Conservation (phyloP, 2,113 vertebrate genomes). For the Eclectus roratus region DNA sequence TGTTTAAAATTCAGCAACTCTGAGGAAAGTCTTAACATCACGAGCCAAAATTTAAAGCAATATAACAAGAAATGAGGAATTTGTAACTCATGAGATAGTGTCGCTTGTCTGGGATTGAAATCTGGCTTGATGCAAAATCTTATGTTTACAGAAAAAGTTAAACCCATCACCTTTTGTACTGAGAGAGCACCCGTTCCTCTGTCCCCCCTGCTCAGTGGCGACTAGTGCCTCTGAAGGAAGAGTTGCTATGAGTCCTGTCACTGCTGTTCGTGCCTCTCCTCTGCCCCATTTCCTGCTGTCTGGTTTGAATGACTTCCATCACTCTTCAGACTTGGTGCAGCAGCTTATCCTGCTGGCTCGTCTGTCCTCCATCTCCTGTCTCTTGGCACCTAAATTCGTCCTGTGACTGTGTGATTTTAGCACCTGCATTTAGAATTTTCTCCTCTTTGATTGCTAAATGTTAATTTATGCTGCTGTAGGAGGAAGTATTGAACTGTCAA, state of each 20-base stretch:
- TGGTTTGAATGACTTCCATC: not conserved
- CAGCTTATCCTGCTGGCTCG: not conserved
- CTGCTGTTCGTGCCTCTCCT: not conserved
- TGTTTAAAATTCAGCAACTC: not conserved
- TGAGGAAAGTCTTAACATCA: not conserved
- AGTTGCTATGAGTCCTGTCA: not conserved
- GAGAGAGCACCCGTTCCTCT: not conserved
- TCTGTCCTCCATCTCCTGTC: not conserved
- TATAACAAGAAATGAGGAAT: not conserved
- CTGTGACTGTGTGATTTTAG: not conserved
- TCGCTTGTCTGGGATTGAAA: not conserved
- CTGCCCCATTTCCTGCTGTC: not conserved
- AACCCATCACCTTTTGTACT: not conserved
- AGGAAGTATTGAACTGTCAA: not conserved
- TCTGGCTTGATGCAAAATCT: not conserved
- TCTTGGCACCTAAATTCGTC: not conserved
- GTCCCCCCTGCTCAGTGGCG: not conserved
- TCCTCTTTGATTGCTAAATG: not conserved
- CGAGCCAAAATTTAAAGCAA: not conserved
- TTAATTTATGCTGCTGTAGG: not conserved
- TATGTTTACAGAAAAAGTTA: not conserved
- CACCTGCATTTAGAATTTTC: constrained; percentile 7
- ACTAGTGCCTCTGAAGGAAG: not conserved
- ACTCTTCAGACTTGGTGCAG: not conserved
- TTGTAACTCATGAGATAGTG: not conserved